Evolutionary conservation across 2,797 vertebrate genomes (phyloP).

Genomic region (Myotis findleyi): DNA sequence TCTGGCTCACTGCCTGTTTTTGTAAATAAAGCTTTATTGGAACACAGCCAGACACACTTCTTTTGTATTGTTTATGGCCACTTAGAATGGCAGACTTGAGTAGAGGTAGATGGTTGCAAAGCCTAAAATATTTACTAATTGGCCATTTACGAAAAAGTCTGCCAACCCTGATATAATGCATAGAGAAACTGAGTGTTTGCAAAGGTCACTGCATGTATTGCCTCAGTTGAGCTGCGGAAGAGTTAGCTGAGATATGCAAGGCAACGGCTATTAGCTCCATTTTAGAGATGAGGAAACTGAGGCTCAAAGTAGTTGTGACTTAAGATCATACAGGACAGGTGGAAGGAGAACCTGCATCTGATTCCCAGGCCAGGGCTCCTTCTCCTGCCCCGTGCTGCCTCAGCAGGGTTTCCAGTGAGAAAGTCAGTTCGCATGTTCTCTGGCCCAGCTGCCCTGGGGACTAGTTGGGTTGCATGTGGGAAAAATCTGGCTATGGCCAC

Average conservation of each 20-base stretch:
- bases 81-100: not conserved
- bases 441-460: not conserved
- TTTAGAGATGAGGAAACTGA: constrained; percentile 2
- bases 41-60: not conserved
- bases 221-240: not conserved
- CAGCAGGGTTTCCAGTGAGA: not conserved
- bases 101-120: not conserved
- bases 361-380: not conserved
- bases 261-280: not conserved
- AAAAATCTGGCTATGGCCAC: not conserved
- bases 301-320: not conserved
- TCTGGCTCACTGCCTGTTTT: not conserved
- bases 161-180: not conserved
- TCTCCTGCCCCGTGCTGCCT: not conserved
- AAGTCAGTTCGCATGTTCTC: not conserved
- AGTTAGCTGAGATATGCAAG: not conserved
- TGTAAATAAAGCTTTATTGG: not conserved
- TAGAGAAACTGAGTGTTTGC: not conserved
- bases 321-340: not conserved
- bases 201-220: not conserved
- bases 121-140: not conserved
- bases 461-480: not conserved
- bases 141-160: not conserved
- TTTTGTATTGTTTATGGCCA: not conserved
- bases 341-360: not conserved